Percentiles rank a stretch among this genome's conserved stretches.
These are phyloP conservation scores for Myocastor coypus DNA, from an alignment of 2,113 vertebrate species.

Conservation along the genomic window DNA sequence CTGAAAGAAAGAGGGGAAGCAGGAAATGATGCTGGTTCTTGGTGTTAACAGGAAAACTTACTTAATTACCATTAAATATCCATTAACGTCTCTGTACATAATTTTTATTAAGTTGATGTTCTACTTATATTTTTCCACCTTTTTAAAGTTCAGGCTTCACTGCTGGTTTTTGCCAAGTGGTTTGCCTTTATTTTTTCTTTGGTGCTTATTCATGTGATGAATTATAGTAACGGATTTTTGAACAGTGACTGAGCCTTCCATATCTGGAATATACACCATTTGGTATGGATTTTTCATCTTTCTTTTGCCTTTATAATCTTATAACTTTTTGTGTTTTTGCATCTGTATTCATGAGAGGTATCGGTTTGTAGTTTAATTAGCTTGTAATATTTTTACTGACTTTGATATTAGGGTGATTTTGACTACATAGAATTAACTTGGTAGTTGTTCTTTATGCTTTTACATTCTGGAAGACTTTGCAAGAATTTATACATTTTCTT, in stretches of 20 bases:
- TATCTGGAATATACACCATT: neutral
- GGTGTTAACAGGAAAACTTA: neutral
- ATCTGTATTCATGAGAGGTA: too few relatives aligned
- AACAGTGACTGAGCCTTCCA: neutral
- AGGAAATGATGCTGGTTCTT: neutral
- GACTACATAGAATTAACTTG: neutral
- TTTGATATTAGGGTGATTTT: neutral
- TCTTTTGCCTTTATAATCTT: neutral
- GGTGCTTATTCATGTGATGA: neutral
- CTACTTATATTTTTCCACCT: neutral
- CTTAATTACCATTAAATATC: neutral
- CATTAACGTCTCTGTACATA: neutral
- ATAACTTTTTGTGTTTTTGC: neutral
- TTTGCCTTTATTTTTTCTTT: neutral
- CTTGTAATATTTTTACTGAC: neutral
- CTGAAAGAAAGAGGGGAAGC: neutral
- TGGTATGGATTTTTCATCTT: neutral
- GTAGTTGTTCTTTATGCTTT: neutral
- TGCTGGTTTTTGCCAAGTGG: neutral
- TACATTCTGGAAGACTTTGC: neutral
- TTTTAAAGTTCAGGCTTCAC: neutral
- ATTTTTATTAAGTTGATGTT: neutral
- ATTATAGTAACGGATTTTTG: neutral
- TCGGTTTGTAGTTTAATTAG: too few relatives aligned
- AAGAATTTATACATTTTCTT: neutral